Base-by-base conservation (phyloP, 2,797 vertebrate genomes). In the Peromyscus nudipes region DNA sequence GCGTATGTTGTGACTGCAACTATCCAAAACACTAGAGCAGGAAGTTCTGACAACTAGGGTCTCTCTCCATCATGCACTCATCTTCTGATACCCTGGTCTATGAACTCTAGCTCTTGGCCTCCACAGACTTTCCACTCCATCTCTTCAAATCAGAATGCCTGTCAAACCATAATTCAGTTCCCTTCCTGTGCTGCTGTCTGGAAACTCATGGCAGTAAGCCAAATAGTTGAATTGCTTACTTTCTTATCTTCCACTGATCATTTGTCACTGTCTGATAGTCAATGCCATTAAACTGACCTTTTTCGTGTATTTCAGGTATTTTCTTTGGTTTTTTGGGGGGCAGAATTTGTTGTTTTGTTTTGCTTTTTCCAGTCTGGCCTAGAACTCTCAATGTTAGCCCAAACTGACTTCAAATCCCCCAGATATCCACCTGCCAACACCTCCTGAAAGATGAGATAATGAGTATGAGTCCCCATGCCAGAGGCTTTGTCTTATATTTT, bases 161-260 rank as follows among this genome's bases (percentile, higher is more conserved):
- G 21, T 43, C 19, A 55, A 69, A 52, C 69, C 49, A 52, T 52
- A 86, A 13, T 86, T 82, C 52, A 92, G 52, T 73, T 90, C 27
- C 57, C 14, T 90, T 92, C 52, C 34, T 81, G 19, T n/a, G 9
- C 62, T 84, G 46, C n/a, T 91, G 5, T 19, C 27, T 80, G 40
- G 46, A 92, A 95, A 92, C 11, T 94, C 23, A 91, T 94, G 64
- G 57, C 46, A 91, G 29, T 55, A 82, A 94, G 75, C 21, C 65
- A 27, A 31, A 57, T 12, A 89, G 21, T 14, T 87, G 5, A 43
- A 77, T 40, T 65, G 5, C n/a, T 95, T 46, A 77, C 31, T 40
- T 79, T 86, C 52, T 79, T 88, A 25, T 64, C 46, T 80, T 65
- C 64, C 9, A 94, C 40, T 57, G 9, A 88, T 65, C 27, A 92